Base-by-base conservation (phyloP, 2,888 invertebrate genomes). In the Pocota personata region DNA sequence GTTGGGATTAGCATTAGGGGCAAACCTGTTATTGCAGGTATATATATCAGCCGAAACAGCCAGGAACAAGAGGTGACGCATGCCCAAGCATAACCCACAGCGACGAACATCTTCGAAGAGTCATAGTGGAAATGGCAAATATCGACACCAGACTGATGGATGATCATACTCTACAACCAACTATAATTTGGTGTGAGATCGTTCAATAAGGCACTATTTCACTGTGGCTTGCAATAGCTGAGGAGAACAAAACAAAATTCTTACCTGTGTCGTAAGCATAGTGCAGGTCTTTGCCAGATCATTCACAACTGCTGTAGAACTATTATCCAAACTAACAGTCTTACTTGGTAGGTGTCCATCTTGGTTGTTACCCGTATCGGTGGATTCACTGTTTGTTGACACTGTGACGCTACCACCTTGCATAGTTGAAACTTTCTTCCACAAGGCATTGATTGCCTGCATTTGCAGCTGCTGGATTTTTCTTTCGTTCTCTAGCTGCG, bases 401-500 rank as follows among this genome's bases (percentile, higher is more conserved):
- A 82, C 55, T 1, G 58, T 62, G 3, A 67, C 73, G 5, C 50
- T 37, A 7, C 77, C 88, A 12, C 88, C 86, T 80, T 92, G 95
- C 88, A 96, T 92, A 0, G 95, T 94, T 14, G 96, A 95, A 1
- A 97, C 96, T 91, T 97, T 97, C 92, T 97, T 97, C 97, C 97
- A 97, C 2, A 97, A 93, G 0, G 97, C 97, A 90, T 96, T 96
- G 88, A 97, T 97, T 3, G 97, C 97, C 92, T 97, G 97, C 95
- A 97, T 97, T 93, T 97, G 97, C 60, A 97, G 92, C 90, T 97
- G 95, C 89, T 97, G 97, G 75, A 97, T 95, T 90, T 97, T 97
- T 30, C 97, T 93, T 90, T 97, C 97, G 89, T 96, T 96, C 90
- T 97, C 97, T 55, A 97, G 91, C 12, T 97, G 97, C 1, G 95